Percentiles rank a stretch among this genome's conserved stretches.
These are phyloP conservation scores for Tricholaema leucomelas DNA, from an alignment of 2,113 vertebrate genomes.

Conservation along the genomic window DNA sequence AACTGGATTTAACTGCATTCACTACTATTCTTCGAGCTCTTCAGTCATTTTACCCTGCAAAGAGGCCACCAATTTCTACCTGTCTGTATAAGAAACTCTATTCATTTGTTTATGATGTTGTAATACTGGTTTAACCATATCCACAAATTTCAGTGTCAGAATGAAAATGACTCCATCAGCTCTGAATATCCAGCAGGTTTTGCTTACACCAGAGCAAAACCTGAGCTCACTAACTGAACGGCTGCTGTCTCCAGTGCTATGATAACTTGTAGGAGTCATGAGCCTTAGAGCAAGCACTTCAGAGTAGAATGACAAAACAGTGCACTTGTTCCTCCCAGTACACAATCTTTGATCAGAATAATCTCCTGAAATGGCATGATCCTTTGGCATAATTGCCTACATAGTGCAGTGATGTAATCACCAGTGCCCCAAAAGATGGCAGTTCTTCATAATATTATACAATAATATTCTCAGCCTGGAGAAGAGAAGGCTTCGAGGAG, in stretches of 20 bases:
- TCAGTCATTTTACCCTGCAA: too few relatives aligned
- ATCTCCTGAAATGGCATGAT: not conserved
- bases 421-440: not conserved
- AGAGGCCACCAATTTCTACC: not conserved
- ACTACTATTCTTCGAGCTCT: too few relatives aligned
- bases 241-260: not conserved
- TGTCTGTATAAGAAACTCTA: not conserved
- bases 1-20: too few relatives aligned
- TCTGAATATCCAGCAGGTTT: not conserved
- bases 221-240: not conserved
- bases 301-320: fast-evolving
- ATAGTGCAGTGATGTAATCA: not conserved
- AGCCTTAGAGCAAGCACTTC: not conserved
- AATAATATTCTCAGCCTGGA: too few relatives aligned
- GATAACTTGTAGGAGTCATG: not conserved
- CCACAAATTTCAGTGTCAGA: not conserved
- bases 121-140: not conserved
- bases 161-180: not conserved
- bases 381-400: not conserved
- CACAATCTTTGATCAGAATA: not conserved
- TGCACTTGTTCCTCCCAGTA: not conserved
- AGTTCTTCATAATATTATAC: not conserved
- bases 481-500: too few relatives aligned
- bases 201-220: not conserved
- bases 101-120: not conserved